phyloP scores from a whole-genome alignment of 2,113 vertebrate genomes.

The Ctenomys sociabilis region DNA sequence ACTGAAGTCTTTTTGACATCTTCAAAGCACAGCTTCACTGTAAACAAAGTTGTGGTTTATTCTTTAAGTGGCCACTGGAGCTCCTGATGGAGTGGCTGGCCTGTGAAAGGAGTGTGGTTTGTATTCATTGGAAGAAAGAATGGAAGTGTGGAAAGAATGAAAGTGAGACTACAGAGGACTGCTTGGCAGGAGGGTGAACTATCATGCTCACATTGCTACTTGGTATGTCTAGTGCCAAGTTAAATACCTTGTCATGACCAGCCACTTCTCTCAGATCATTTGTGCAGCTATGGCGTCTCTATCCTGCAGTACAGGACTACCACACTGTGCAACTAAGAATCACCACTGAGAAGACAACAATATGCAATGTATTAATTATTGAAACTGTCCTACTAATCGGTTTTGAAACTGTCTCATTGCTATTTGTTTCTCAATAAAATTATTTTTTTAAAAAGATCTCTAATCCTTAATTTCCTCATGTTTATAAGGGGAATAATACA shows the following conservation, averaged over 20 bases:
- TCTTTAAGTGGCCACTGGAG: neutral
- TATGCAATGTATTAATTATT: no score
- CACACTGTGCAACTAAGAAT: fast-evolving
- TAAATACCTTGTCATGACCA: neutral
- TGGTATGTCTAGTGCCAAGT: neutral
- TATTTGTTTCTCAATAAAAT: no score
- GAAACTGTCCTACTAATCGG: no score
- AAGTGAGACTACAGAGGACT: fast-evolving
- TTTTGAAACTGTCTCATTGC: no score
- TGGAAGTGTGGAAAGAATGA: no score
- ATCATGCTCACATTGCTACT: fast-evolving
- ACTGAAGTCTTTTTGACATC: neutral
- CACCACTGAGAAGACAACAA: no score
- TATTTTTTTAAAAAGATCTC: no score
- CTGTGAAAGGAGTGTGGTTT: neutral
- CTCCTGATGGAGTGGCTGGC: neutral
- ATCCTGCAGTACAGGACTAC: neutral
- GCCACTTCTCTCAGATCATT: neutral
- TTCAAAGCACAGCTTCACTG: neutral
- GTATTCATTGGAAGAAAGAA: neutral
- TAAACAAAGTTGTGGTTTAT: neutral
- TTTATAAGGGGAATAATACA: neutral
- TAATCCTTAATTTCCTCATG: neutral
- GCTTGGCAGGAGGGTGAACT: neutral
- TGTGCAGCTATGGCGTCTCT: neutral